Conservation (phyloP, 2,113 vertebrate genomes). For the Mesembrinibis cayennensis region DNA sequence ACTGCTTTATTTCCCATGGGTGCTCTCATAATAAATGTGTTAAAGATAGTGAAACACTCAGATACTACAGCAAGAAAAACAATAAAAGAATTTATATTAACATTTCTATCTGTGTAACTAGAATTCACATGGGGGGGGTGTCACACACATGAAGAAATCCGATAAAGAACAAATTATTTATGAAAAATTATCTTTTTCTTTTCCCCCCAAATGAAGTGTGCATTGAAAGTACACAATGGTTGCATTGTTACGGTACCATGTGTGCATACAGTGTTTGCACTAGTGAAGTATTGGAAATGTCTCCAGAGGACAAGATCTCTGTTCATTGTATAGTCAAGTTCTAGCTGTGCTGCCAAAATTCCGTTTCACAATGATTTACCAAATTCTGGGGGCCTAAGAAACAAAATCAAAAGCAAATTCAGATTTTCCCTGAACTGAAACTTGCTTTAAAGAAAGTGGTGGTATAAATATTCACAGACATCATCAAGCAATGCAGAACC, state of each 20-base stretch:
- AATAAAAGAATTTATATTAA: neutral
- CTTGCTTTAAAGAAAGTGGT: neutral
- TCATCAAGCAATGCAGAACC: neutral
- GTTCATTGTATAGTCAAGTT: neutral
- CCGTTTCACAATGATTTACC: neutral
- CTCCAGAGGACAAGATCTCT: neutral
- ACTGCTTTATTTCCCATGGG: neutral
- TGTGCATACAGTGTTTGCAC: neutral
- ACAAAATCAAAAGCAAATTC: neutral
- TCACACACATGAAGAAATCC: neutral
- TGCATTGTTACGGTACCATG: neutral
- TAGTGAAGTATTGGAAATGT: neutral
- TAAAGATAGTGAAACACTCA: neutral
- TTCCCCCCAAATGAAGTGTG: neutral
- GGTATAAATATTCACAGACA: neutral
- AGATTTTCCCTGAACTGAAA: neutral
- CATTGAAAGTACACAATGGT: neutral
- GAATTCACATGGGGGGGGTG: neutral
- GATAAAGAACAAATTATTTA: neutral
- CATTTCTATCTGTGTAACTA: neutral
- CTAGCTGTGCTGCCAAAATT: neutral
- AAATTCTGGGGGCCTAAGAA: neutral
- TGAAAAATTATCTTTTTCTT: neutral
- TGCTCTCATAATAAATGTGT: neutral
- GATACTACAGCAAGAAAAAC: neutral